phyloP scores from a whole-genome alignment of 2,888 invertebrate species.

The Prosapia bicincta region DNA sequence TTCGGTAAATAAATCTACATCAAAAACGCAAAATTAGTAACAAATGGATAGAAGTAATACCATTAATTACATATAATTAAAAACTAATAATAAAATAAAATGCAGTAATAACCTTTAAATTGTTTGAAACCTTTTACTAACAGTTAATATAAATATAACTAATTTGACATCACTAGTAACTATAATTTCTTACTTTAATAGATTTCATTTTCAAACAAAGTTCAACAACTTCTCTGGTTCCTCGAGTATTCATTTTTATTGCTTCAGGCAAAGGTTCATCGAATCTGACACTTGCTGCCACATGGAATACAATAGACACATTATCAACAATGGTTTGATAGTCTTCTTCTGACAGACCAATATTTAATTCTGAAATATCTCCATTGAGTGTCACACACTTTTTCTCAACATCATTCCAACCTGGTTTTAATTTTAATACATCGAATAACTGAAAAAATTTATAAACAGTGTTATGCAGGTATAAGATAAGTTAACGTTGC shows the following conservation, averaged over 20 bases:
- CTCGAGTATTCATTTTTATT: constrained; percentile 58
- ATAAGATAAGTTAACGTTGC: no score
- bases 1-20: no score
- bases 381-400: constrained; percentile 66
- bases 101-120: no score
- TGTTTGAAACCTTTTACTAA: no score
- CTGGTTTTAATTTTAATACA: neutral
- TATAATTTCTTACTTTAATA: constrained; percentile 45
- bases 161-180: no score
- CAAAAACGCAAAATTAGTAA: no score
- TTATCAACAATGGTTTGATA: constrained; percentile 29
- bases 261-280: constrained; percentile 44
- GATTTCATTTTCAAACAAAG: constrained; percentile 52
- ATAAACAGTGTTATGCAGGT: no score
- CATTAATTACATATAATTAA: neutral
- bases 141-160: no score
- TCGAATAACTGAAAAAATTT: neutral
- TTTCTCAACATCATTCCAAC: constrained; percentile 40
- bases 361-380: constrained; percentile 54
- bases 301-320: constrained; percentile 39
- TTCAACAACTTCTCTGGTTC: constrained; percentile 53
- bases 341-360: constrained; percentile 56
- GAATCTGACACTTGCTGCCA: constrained; percentile 41
- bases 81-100: neutral
- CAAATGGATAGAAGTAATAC: neutral